These are phyloP conservation scores for Coregonus sp. DNA, from an alignment of 2,797 vertebrate species.

Conservation along the genomic window DNA sequence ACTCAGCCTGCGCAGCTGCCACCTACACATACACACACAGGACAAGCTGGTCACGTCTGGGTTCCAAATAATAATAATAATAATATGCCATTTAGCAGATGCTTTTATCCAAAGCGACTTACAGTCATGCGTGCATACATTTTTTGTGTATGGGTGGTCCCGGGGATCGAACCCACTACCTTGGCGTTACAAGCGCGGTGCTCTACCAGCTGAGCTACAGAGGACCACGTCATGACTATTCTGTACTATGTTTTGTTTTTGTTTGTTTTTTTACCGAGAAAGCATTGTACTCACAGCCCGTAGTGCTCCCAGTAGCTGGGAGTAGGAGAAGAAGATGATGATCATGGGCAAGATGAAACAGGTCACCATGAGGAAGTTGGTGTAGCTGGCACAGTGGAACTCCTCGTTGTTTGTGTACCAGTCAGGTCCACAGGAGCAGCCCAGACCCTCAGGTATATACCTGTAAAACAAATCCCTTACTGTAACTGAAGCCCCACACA, in stretches of 20 bases:
- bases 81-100: too few relatives aligned
- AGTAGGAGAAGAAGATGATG: slow-evolving; percentile 79
- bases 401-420: slow-evolving; percentile 83
- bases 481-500: not conserved
- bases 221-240: not conserved
- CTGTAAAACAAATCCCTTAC: slow-evolving; percentile 48
- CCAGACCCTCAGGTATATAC: slow-evolving; percentile 80
- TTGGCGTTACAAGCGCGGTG: too few relatives aligned
- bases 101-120: too few relatives aligned
- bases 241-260: not conserved
- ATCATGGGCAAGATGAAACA: slow-evolving; percentile 76
- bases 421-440: slow-evolving; percentile 84
- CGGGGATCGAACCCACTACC: too few relatives aligned
- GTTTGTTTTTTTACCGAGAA: not conserved
- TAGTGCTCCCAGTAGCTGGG: slow-evolving; percentile 72
- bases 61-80: not conserved
- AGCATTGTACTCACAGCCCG: slow-evolving; percentile 69
- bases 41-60: not conserved
- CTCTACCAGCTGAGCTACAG: too few relatives aligned
- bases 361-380: slow-evolving; percentile 81
- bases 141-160: too few relatives aligned
- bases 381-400: slow-evolving; percentile 75
- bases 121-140: too few relatives aligned
- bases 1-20: slow-evolving; percentile 67
- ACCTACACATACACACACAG: slow-evolving; percentile 45